Base-by-base conservation (phyloP, 2,797 vertebrate genomes). In the Selene dorsalis region DNA sequence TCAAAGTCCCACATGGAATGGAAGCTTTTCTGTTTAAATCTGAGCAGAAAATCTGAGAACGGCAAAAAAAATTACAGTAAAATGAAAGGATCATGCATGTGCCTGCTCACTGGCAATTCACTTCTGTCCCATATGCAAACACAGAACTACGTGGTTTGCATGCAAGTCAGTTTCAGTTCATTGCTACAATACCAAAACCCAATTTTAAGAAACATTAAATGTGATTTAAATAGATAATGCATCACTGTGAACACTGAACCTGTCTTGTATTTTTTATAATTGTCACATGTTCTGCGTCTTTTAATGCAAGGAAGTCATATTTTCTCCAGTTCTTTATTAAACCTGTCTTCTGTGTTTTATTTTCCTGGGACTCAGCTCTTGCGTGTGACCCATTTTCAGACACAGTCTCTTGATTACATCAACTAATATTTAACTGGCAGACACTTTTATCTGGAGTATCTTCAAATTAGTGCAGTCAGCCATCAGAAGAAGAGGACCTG, bases 161-260 rank as follows among this genome's bases (percentile, higher is more conserved):
- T 26, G 39, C 63, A 60, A 38, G 6, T 20, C 22, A 13, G 3
- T 52, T 38, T 22, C 24, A 24, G 6, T 26, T 47, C n/a, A 30
- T 58, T 73, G 38, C 30, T n/a, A n/a, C 18, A 48, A 45, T 17
- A 32, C 20, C 22, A 64, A 73, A 69, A 52, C 13, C 32, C 61
- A 38, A 45, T 14, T 39, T 48, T 8, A 16, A 48, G 45, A 20
- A 20, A 18, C 45, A 48, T 48, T 9, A 14, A 59, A 65, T 8
- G 13, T 26, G 17, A 5, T 63, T 20, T 22, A 73, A 22, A 58
- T 16, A 45, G 17, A 47, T 47, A 16, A 43, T 1, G 7, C 16
- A 56, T 56, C 26, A 43, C 4, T 43, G 41, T 41, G 39, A 41
- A 41, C 39, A 35, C 32, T 35, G 32, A 35, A 9, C 7, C 32